These are phyloP conservation scores for Dasypolia templi DNA, from an alignment of 2,888 invertebrate species.

Conservation along the genomic window DNA sequence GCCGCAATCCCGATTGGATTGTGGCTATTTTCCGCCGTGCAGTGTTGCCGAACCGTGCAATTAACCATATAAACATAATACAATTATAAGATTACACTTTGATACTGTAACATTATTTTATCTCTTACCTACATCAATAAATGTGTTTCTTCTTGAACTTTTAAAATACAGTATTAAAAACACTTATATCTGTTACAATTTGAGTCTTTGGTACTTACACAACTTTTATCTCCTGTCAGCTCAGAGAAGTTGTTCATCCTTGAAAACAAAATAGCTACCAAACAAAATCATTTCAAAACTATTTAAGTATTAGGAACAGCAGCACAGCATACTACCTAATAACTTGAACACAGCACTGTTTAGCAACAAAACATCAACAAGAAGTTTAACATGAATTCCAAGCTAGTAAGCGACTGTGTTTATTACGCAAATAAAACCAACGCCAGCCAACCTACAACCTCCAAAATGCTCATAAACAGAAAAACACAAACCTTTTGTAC, in stretches of 20 bases:
- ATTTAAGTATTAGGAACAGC: not conserved
- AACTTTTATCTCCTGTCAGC: not conserved
- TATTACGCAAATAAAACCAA: not conserved
- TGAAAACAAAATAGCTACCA: too few relatives aligned
- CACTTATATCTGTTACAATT: too few relatives aligned
- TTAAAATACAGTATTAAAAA: too few relatives aligned
- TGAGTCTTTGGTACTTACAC: not conserved
- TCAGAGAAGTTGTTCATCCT: not conserved
- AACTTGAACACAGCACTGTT: not conserved
- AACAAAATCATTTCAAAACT: not conserved
- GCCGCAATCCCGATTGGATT: too few relatives aligned
- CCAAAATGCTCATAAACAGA: not conserved
- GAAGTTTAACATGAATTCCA: not conserved
- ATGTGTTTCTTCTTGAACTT: too few relatives aligned
- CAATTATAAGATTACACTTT: too few relatives aligned
- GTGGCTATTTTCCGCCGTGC: too few relatives aligned
- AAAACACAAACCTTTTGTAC: not conserved
- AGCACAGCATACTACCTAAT: too few relatives aligned
- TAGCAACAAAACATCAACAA: conserved; percentile 7
- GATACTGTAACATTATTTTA: too few relatives aligned
- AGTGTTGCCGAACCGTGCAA: too few relatives aligned
- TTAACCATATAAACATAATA: too few relatives aligned
- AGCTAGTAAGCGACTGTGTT: not conserved
- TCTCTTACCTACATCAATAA: too few relatives aligned
- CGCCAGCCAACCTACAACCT: not conserved